Base-by-base conservation (phyloP, 2,797 vertebrate genomes). In the Phoebastria nigripes region DNA sequence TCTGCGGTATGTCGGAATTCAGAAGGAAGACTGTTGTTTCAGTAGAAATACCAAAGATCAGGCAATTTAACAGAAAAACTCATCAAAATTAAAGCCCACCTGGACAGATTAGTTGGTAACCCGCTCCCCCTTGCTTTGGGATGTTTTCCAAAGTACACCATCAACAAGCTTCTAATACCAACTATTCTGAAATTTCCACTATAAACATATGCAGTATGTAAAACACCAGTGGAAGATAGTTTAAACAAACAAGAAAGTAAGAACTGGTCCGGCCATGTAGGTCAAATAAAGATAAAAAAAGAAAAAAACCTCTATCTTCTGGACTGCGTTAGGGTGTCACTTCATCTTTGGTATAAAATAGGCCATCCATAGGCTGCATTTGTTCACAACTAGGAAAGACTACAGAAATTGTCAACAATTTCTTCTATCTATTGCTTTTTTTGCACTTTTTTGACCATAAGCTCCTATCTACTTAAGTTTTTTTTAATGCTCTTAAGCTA, bases 321-420 rank as follows among this genome's bases (percentile, higher is more conserved):
- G 98, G 97, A 98, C 98, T 98, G 98, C 97, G 98, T 99, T 98
- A 99, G 99, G 99, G 98, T 98, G 98, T 99, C 98, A 99, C 98
- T 99, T 99, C 98, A 99, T 99, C 99, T 99, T 99, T 99, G 99
- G 99, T 99, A 99, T 99, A 99, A 99, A 99, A 99, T 99, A 99
- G 99, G 99, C 99, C 99, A 98, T 99, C 99, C 98, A 98, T 98
- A 98, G 99, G 99, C 99, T 99, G 99, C 99, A 99, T 99, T 99
- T 99, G 98, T 99, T 99, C 99, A 99, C 99, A 98, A 99, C 99
- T 99, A 99, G 98, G 98, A 99, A 99, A 99, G 98, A 99, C 99
- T 99, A 99, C 99, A 99, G 99, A 99, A 99, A 99, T 99, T 99
- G 99, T 99, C 99, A 99, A 99, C 99, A 99, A 99, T 99, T 99